Evolutionary conservation across 2,113 vertebrate genomes (phyloP), one percentile per base, ranked within the genome.

Genomic region (Lipophrys pholis): DNA sequence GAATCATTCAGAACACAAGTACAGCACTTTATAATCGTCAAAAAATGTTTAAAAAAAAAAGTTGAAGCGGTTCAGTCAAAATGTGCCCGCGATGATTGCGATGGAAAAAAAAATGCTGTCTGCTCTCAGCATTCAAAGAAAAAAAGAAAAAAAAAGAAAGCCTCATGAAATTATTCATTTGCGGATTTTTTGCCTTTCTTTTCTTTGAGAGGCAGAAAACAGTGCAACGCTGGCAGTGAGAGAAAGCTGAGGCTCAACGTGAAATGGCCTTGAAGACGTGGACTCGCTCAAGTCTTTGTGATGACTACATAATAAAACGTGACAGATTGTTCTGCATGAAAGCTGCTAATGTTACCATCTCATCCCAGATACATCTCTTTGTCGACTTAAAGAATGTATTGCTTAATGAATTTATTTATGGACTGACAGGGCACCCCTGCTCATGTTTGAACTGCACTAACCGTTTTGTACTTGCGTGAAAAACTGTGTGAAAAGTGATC

Each of bases 271-370:
- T 65, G 69, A 82, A 85, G 59, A 70, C 43, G 12, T 69, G 54
- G 76, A 78, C 78, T 71, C 71, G 51, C 42, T 80, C 75, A 30
- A 64, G 42, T 70, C 64, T 67, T 69, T 70, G 30, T 74, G 70
- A 87, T 84, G 75, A 64, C 64, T 85, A 65, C 40, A 81, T 80
- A 84, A 86, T 80, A 76, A 69, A 85, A 76, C 43, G 68, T 10
- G 71, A 77, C 80, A 73, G 12, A 60, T 48, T 36, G 77, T 52
- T 84, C 69, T 11, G 59, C 71, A 8, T 74, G 68, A 65, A 76
- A 65, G 73, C 76, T 52, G 7, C 3, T 54, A 66, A 40, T 62
- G 57, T 65, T 10, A 67, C 74, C 45, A 48, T 66, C 73, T 67
- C 54, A 69, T 80, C 66, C 9, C 1, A 15, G 69, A 68, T 73